phyloP scores from a whole-genome alignment of 2,113 vertebrate genomes.

The Oncorhynchus keta region DNA sequence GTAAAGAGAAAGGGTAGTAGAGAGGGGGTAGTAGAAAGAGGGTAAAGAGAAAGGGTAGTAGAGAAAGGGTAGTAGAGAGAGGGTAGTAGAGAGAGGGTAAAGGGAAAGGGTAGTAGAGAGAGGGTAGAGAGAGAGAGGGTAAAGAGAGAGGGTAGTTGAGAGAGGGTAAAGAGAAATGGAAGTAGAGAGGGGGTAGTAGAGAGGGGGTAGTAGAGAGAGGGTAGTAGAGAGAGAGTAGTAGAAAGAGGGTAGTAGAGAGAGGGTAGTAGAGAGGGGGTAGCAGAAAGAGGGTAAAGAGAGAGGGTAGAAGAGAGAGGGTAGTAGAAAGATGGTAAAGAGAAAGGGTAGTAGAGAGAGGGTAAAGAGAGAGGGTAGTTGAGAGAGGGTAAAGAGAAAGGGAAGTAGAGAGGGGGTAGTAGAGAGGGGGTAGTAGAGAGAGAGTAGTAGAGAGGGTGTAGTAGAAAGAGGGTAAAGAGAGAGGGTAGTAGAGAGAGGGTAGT shows the following conservation, averaged over 20 bases:
- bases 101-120: no score
- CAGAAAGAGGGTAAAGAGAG: no score
- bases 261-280: no score
- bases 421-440: background rate
- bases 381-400: background rate
- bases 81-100: background rate
- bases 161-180: slow-evolving; percentile 16
- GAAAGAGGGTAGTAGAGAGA: no score
- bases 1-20: background rate
- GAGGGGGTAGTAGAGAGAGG: slow-evolving; percentile 13
- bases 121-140: background rate
- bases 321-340: no score
- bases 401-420: background rate
- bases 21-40: slow-evolving; percentile 12
- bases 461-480: slow-evolving; percentile 1
- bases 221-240: slow-evolving; percentile 1
- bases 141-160: background rate
- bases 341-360: background rate
- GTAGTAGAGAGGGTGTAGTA: background rate
- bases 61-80: no score
- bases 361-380: background rate
- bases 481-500: background rate
- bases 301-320: no score
- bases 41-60: background rate
- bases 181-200: slow-evolving; percentile 35